Evolutionary conservation across 92 coral and sea anemone genomes (phyloP).

Genomic region (Heteractis magnifica): DNA sequence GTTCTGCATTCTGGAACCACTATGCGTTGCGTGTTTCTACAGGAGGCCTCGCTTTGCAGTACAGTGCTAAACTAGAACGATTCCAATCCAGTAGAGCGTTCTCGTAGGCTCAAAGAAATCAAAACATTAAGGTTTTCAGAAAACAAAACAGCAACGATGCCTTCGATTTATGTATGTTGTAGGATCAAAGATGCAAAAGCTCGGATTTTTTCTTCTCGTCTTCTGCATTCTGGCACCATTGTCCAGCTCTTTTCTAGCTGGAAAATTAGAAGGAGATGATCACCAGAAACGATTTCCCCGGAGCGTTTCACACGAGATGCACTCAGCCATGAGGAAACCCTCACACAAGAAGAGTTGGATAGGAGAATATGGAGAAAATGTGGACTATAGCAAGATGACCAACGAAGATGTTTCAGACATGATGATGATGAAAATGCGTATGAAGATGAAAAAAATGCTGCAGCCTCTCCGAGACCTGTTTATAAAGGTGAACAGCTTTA

Average conservation of each 20-base stretch:
- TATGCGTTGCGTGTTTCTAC: neutral
- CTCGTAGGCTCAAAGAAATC: neutral
- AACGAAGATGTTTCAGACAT: slow-evolving; percentile 4
- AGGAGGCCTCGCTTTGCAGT: too few species aligned
- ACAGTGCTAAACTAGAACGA: too few species aligned
- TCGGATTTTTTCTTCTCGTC: neutral
- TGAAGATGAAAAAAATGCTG: slow-evolving; percentile 42
- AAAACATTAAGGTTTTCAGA: neutral
- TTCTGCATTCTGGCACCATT: neutral
- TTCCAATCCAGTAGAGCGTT: neutral
- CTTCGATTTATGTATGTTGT: neutral
- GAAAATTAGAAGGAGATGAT: neutral
- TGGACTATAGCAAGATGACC: slow-evolving; percentile 23
- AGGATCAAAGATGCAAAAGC: neutral
- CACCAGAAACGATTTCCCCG: neutral
- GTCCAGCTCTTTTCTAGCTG: neutral
- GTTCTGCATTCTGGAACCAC: neutral
- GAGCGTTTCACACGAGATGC: neutral
- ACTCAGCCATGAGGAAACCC: neutral
- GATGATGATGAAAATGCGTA: slow-evolving; percentile 23
- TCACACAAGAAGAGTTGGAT: neutral
- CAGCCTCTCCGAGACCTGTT: slow-evolving; percentile 26
- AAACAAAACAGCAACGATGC: neutral
- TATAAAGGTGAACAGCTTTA: slow-evolving; percentile 5
- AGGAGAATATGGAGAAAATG: neutral